Evolutionary conservation across 1,140 invertebrate species (phyloP), one percentile per base, ranked within the genome.

Genomic region (Lutraria rhynchaena): DNA sequence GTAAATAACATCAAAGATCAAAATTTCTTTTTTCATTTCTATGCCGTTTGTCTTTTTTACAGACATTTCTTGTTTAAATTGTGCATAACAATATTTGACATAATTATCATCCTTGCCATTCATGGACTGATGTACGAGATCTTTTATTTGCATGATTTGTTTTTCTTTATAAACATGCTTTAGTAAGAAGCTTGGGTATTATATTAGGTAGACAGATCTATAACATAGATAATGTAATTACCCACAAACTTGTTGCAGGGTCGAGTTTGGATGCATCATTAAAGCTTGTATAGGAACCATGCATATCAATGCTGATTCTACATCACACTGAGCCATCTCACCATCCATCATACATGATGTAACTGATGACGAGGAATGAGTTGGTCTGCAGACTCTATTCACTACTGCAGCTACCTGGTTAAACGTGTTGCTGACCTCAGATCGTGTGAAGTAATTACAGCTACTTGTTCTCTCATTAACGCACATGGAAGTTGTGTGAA

Each of bases 221-320:
- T n/a, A n/a, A n/a, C n/a, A n/a, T n/a, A n/a, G n/a, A n/a, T n/a
- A n/a, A n/a, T n/a, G n/a, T n/a, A n/a, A n/a, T n/a, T 69, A 41
- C 65, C 65, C 31, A 27, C 65, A 69, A 17, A 69, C 27, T 22
- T 69, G 65, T 4, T 33, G 41, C 27, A 11, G 44, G 29, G 27
- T 63, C 13, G 60, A 37, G 24, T 35, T 35, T 19, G 31, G 60
- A 41, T 63, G 35, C 37, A 69, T 33, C 22, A 69, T 19, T 27
- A 51, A 22, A 15, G 65, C 65, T 33, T 69, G 65, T 22, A 69
- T 27, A 19, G 65, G 65, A 5, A 69, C 65, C 3, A 69, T 51
- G 24, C 65, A 69, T 15, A 53, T 69, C 4, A 69, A 24, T 17
- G 37, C 24, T 29, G 37, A 27, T 33, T 69, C 65, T 37, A 69